Evolutionary conservation across 2,113 vertebrate genomes (phyloP).

Genomic region (Cariama cristata): DNA sequence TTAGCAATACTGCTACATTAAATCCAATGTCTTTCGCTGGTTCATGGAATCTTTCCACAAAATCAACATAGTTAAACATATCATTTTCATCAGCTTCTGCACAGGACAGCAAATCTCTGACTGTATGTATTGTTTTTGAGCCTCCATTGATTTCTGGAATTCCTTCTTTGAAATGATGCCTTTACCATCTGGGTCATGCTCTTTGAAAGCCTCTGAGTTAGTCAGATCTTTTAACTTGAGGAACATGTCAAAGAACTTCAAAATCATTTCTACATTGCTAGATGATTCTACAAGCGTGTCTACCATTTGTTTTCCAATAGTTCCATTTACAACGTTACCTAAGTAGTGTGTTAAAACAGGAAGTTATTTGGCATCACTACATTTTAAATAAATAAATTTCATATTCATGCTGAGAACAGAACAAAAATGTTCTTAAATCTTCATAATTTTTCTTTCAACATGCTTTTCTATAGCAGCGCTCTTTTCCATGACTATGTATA

Average conservation of each 20-base stretch:
- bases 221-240: constrained; percentile 98
- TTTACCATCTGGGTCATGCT: constrained; percentile 91
- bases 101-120: constrained; percentile 94
- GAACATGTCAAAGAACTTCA: constrained; percentile 99
- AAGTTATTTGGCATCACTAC: neutral
- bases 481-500: neutral
- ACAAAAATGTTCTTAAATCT: neutral
- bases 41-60: constrained; percentile 95
- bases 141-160: constrained; percentile 99
- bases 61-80: constrained; percentile 96
- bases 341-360: constrained; percentile 45
- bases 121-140: constrained; percentile 95
- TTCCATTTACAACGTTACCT: constrained; percentile 99
- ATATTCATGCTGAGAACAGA: neutral
- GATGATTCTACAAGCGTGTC: constrained; percentile 97
- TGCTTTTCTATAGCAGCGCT: neutral
- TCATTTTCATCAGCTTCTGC: constrained; percentile 96
- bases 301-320: constrained; percentile 99
- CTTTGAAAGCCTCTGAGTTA: constrained; percentile 93
- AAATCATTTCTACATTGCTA: constrained; percentile 98
- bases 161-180: constrained; percentile 97
- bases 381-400: neutral
- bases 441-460: neutral
- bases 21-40: constrained; percentile 98
- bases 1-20: constrained; percentile 93